Percentiles rank a stretch among this genome's conserved stretches.
Conservation (phyloP, 2,113 vertebrate species). For the Vulpes ferrilata region DNA sequence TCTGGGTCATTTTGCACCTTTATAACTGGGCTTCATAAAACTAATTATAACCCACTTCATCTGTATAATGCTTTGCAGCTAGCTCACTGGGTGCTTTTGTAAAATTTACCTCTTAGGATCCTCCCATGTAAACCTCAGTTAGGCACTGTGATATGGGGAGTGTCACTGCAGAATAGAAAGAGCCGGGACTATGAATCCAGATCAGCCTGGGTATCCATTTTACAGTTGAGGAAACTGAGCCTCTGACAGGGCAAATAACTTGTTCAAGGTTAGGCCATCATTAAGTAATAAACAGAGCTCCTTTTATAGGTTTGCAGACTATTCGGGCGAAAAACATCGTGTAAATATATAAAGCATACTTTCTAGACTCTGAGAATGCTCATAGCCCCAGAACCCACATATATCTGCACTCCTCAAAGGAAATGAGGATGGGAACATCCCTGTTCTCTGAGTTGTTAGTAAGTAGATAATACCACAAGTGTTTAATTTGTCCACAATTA, state of each 20-base stretch:
- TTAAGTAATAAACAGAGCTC: not conserved
- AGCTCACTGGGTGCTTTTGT: conserved; percentile 69
- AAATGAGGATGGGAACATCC: conserved; percentile 38
- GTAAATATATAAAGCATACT: not conserved
- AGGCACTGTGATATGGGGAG: conserved; percentile 16
- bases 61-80: conserved; percentile 66
- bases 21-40: conserved; percentile 62
- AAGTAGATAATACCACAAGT: conserved; percentile 19
- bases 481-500: conserved; percentile 54
- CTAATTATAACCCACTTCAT: conserved; percentile 64
- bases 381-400: not conserved
- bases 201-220: conserved; percentile 14
- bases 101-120: conserved; percentile 69
- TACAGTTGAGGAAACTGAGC: conserved; percentile 40
- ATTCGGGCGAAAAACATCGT: not conserved
- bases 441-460: conserved; percentile 41
- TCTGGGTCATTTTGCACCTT: conserved; percentile 72
- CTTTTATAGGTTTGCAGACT: conserved; percentile 16
- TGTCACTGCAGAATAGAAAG: conserved; percentile 13
- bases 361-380: conserved; percentile 35
- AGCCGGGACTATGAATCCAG: conserved; percentile 14
- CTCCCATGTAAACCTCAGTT: conserved; percentile 55
- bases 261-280: not conserved
- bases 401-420: not conserved
- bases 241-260: not conserved